phyloP scores from a whole-genome alignment of 2,113 vertebrate genomes.

The Aramus guarauna region DNA sequence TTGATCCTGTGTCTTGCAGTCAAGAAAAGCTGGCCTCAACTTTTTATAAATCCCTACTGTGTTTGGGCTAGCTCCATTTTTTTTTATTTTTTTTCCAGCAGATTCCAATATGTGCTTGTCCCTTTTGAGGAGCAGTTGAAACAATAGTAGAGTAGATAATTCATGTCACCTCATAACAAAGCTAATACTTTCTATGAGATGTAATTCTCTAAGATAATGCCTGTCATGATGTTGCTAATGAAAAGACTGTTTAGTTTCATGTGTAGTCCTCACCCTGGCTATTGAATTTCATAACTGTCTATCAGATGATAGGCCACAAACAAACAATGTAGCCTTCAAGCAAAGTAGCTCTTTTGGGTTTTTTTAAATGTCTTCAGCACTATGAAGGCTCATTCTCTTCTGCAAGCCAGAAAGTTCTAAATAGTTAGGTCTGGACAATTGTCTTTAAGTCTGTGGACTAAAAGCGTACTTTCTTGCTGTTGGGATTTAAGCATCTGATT shows the following conservation, averaged over 20 bases:
- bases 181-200: neutral
- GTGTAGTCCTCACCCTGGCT: neutral
- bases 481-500: neutral
- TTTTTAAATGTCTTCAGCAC: neutral
- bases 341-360: too few species aligned
- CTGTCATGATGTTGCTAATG: neutral
- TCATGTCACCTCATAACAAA: neutral
- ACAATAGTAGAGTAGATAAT: neutral
- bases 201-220: neutral
- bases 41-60: neutral
- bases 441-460: neutral
- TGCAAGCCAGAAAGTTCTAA: neutral
- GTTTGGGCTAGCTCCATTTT: neutral
- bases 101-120: neutral
- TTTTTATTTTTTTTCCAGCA: neutral
- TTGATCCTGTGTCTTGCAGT: neutral
- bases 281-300: neutral
- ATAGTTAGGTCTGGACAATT: neutral
- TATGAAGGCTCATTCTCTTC: neutral
- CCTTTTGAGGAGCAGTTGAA: neutral
- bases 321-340: neutral
- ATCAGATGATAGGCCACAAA: neutral
- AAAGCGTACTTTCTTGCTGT: neutral
- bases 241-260: neutral
- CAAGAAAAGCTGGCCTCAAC: neutral